Evolutionary conservation across 2,113 vertebrate species (phyloP), one percentile per base, ranked within the genome.

Genomic region (Chitala chitala): DNA sequence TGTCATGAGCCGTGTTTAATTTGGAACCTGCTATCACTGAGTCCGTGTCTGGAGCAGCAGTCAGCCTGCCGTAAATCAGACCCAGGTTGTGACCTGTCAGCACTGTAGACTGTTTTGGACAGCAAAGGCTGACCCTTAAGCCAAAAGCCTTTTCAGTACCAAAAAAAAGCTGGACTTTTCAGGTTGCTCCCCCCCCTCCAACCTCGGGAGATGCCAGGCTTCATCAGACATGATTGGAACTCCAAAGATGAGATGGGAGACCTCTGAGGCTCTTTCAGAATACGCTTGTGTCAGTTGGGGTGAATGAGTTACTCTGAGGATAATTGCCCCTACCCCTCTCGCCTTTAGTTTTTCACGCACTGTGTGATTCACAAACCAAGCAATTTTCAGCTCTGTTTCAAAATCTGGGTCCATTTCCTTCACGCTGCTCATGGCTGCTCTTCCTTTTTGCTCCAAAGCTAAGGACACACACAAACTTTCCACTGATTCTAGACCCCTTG

Each of bases 61-160:
- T 80, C 82, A 82, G 84, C 82, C 86, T 86, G 88, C 87, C 83
- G 83, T 90, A 90, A 89, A 90, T 90, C 89, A 90, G 82, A 75
- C 82, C 89, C 89, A 90, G 90, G 90, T 90, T 91, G 90, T 91
- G 85, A 90, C 84, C 88, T 90, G 90, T 91, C 90, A 90, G 87
- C 87, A 84, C 89, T 85, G 85, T 86, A 84, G 87, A 85, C 86
- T 86, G 87, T 77, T 84, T 85, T 81, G 84, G 85, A 84, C 81
- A 85, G 82, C 78, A 26, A 66, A 80, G 81, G 77, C 81, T 40
- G 72, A 83, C 84, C 84, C 80, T 75, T 0, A 40, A 83, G 89
- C 89, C 90, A 90, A 85, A 83, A 82, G 79, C 72, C 74, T 76
- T 81, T 76, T 75, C 77, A 72, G 72, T 83, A 78, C 74, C 77